Evolutionary conservation across 1,140 invertebrate species (phyloP).

Genomic region (Arctopsyche grandis): DNA sequence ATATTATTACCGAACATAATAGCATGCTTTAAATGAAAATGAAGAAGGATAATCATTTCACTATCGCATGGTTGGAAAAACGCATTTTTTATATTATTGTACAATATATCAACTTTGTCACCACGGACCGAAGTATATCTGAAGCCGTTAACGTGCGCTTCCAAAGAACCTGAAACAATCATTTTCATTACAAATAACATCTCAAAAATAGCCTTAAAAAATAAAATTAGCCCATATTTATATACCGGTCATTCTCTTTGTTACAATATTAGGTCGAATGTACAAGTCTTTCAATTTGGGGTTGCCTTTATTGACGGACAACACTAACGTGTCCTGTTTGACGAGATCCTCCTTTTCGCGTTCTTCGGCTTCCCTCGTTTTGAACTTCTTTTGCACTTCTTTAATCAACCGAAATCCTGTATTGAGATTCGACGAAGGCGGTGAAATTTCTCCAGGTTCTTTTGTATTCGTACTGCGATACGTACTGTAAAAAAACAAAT

Average conservation of each 20-base stretch:
- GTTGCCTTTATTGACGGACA: slow-evolving; percentile 97
- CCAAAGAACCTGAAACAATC: slow-evolving; percentile 71
- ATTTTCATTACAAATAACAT: slow-evolving; percentile 32
- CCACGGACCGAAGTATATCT: slow-evolving; percentile 97
- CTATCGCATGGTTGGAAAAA: slow-evolving; percentile 99
- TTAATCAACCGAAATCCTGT: slow-evolving; percentile 98
- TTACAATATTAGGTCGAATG: slow-evolving; percentile 97
- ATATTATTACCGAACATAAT: slow-evolving; percentile 89
- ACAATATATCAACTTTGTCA: slow-evolving; percentile 99
- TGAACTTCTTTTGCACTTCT: slow-evolving; percentile 99
- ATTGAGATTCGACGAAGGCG: slow-evolving; percentile 95
- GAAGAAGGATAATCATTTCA: slow-evolving; percentile 99
- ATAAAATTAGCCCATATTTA: background rate
- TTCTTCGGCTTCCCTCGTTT: slow-evolving; percentile 97
- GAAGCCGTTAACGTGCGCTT: slow-evolving; percentile 98
- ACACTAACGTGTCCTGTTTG: slow-evolving; percentile 97
- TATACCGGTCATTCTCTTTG: slow-evolving; percentile 91
- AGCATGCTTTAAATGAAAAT: slow-evolving; percentile 98
- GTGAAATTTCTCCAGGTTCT: slow-evolving; percentile 95
- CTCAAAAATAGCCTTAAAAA: background rate
- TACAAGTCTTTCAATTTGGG: slow-evolving; percentile 99
- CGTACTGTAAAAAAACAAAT: slow-evolving; percentile 73
- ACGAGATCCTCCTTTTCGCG: slow-evolving; percentile 98
- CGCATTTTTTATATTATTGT: slow-evolving; percentile 99
- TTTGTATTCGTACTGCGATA: slow-evolving; percentile 98